These are phyloP conservation scores for Melanocharis versteri DNA, from an alignment of 2,113 vertebrate species.

Conservation along the genomic window DNA sequence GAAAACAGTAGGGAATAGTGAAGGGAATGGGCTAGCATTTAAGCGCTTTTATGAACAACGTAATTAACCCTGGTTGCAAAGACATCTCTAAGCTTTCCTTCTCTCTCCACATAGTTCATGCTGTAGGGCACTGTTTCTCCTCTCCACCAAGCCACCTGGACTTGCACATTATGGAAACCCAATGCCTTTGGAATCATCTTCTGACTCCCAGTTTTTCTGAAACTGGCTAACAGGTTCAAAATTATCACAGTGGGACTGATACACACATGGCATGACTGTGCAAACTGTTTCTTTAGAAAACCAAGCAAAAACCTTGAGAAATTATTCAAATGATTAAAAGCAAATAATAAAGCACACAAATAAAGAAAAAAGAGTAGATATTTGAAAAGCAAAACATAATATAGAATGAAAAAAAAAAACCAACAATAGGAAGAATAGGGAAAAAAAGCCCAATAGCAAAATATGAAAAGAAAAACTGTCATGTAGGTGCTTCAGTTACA, in stretches of 20 bases:
- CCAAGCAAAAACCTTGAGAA: background rate
- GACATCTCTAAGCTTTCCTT: background rate
- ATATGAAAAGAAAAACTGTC: background rate
- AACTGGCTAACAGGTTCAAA: background rate
- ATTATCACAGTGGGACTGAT: background rate
- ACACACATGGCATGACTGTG: background rate
- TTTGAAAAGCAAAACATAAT: background rate
- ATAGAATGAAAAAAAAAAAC: accelerated
- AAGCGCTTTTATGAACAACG: background rate
- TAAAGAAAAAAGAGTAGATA: background rate
- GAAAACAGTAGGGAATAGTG: background rate
- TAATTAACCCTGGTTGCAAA: background rate
- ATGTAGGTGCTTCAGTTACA: background rate
- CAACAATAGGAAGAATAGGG: background rate
- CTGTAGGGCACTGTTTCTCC: background rate
- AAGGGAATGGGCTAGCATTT: background rate
- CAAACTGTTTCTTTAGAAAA: background rate
- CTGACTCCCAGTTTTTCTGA: background rate
- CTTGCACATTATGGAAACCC: background rate
- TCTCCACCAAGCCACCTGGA: background rate
- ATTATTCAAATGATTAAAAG: background rate
- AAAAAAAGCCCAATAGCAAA: background rate
- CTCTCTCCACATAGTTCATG: background rate
- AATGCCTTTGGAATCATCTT: background rate
- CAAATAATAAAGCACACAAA: background rate